Base-by-base conservation (phyloP, 2,888 invertebrate species). In the Unio delphinus region DNA sequence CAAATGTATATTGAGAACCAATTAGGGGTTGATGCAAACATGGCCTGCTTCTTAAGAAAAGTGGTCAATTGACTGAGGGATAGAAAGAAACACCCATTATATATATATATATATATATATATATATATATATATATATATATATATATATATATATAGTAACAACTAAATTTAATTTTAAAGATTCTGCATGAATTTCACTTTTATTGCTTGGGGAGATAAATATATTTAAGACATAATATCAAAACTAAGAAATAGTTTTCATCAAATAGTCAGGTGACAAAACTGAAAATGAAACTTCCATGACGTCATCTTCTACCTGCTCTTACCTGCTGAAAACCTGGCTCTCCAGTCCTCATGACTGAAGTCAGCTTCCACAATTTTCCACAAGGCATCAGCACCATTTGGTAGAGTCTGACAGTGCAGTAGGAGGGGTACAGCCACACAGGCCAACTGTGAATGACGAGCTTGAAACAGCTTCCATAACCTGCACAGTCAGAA, bases 311-410 rank as follows among this genome's bases (percentile, higher is more conserved):
- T 55, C 30, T 23, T 56, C 55, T 20, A 58, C 61, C 45, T 65
- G 30, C 57, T 78, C 66, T 67, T 85, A 93, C 93, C 93, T 80
- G 99, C 97, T 63, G 95, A 94, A 91, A 98, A 99, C 80, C 99
- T 92, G 26, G 94, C 93, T 77, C 94, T 93, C 95, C 98, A 96
- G 90, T 97, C 96, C 15, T 93, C 92, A 87, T 94, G 94, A 81
- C 97, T 96, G 91, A 99, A 99, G 88, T 96, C 95, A 85, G 96
- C 95, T 87, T 98, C 95, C 67, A 99, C 94, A n/a, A 97, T 93
- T 78, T 94, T 93, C 95, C 99, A 99, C 90, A 99, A 96, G 62
- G 97, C 95, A 89, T 98, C 98, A 0, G 96, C 95, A 3, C 99
- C 99, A 70, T 95, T 94, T 0, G 97, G 95, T 75, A 99, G 92